Conservation (phyloP, 2,888 invertebrate species). For the Deroplatys truncata region DNA sequence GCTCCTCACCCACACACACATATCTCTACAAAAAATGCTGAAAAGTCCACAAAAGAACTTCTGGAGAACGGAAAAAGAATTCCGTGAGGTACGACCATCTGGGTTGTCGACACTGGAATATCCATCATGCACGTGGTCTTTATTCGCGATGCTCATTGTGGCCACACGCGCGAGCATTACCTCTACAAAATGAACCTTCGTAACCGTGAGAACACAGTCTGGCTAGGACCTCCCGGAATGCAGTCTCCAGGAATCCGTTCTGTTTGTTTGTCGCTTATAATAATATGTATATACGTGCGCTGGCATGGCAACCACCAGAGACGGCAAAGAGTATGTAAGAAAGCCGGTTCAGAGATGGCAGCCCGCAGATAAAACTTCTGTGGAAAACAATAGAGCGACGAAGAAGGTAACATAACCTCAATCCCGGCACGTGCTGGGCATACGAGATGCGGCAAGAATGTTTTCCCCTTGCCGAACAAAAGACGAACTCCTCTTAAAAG, state of each 20-base stretch:
- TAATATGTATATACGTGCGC: background rate
- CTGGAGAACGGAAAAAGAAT: background rate
- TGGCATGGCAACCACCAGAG: background rate
- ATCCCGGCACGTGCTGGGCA: constrained; percentile 3
- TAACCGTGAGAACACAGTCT: background rate
- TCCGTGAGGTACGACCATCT: background rate
- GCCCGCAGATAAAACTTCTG: constrained; percentile 3
- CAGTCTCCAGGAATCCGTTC: background rate
- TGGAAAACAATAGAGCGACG: background rate
- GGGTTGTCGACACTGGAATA: background rate
- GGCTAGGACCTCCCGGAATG: background rate
- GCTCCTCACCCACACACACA: background rate
- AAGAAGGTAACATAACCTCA: constrained; percentile 4
- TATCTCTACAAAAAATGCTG: background rate
- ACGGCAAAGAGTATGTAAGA: background rate
- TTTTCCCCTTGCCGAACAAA: background rate
- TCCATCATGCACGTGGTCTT: background rate
- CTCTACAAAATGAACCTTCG: background rate
- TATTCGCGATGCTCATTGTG: background rate
- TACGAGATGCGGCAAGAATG: background rate
- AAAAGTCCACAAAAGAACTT: background rate
- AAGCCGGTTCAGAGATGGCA: constrained; percentile 3
- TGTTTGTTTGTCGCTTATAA: background rate
- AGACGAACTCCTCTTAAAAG: background rate
- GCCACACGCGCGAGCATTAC: background rate